Evolutionary conservation across 2,113 vertebrate species (phyloP), one percentile per base, ranked within the genome.

Genomic region (Rhinopomastus cyanomelas): DNA sequence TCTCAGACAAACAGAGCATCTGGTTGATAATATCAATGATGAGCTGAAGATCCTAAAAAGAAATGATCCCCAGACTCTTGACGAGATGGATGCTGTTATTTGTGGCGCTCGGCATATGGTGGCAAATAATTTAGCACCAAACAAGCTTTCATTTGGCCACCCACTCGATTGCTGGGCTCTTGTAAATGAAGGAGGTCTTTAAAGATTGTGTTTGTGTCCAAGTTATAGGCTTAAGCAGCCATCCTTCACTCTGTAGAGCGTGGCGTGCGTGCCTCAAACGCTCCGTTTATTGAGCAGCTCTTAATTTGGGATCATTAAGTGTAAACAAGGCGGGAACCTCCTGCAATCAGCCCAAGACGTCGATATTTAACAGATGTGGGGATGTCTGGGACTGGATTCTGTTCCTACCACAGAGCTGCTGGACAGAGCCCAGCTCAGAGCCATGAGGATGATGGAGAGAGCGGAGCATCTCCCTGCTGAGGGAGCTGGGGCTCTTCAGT

Each of bases 1-100:
- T 68, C 27, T 61, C 72, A 65, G 53, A 57, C 85, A 81, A 89
- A 20, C 27, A 46, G 79, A 89, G 37, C 85, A 92, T 94, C 94
- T 94, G 90, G 53, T 56, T 78, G 42, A 16, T 81, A 75, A 29
- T 84, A 88, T 86, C 89, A 81, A 46, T 73, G 83, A 66, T 81
- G 77, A 92, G 79, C 68, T 79, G 42, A 89, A 85, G n/a, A 71
- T 83, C 87, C 83, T 82, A 44, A 83, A 89, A 94, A 80, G 75
- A 86, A 93, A 48, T 59, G 59, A 32, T 84, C 80, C 51, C 46
- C 86, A 73, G 65, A 34, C 62, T 84, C 80, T 61, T 42, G 36
- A 72, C 86, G 71, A 46, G 74, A 69, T 69, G 62, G 61, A 69
- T 88, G 25, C 64, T 81, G 65, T 72, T 89, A 23, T 84, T 91